A percentile compares a stretch with the other conserved stretches of the same genome.
Evolutionary conservation across 1,140 invertebrate genomes (phyloP).

Genomic region (Thrips palmi): DNA sequence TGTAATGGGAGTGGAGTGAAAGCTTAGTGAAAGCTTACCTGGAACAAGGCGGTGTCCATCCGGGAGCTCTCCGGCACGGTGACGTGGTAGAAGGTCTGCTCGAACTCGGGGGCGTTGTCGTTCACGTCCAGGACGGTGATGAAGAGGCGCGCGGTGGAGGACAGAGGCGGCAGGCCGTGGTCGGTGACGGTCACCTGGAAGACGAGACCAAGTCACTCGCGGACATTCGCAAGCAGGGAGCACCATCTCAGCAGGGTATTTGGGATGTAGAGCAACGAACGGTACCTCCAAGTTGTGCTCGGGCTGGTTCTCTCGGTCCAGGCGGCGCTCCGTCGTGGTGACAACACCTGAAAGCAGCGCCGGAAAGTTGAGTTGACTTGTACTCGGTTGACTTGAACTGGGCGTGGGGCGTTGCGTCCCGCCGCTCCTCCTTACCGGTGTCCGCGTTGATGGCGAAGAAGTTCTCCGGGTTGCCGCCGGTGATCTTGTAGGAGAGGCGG

Average conservation of each 20-base stretch:
- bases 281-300: slow-evolving; percentile 72
- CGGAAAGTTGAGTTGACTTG: slow-evolving; percentile 8
- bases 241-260: background rate
- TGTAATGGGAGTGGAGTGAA: no score
- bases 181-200: slow-evolving; percentile 57
- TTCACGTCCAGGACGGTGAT: slow-evolving; percentile 68
- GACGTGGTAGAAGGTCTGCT: slow-evolving; percentile 61
- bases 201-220: slow-evolving; percentile 11
- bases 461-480: slow-evolving; percentile 74
- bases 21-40: no score
- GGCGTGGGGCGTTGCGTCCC: no score
- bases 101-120: slow-evolving; percentile 66
- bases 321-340: slow-evolving; percentile 55
- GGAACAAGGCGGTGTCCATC: no score
- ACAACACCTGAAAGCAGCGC: slow-evolving; percentile 57
- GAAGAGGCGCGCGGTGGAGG: slow-evolving; percentile 65
- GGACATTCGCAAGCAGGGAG: background rate
- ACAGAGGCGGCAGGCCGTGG: slow-evolving; percentile 50
- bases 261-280: slow-evolving; percentile 12
- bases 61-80: slow-evolving; percentile 51
- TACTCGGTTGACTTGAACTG: no score
- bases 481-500: slow-evolving; percentile 62
- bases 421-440: slow-evolving; percentile 43
- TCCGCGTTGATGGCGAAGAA: slow-evolving; percentile 72
- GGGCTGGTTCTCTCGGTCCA: slow-evolving; percentile 69